Conservation (phyloP, 2,888 invertebrate genomes). For the Omphaloscelis lunosa region DNA sequence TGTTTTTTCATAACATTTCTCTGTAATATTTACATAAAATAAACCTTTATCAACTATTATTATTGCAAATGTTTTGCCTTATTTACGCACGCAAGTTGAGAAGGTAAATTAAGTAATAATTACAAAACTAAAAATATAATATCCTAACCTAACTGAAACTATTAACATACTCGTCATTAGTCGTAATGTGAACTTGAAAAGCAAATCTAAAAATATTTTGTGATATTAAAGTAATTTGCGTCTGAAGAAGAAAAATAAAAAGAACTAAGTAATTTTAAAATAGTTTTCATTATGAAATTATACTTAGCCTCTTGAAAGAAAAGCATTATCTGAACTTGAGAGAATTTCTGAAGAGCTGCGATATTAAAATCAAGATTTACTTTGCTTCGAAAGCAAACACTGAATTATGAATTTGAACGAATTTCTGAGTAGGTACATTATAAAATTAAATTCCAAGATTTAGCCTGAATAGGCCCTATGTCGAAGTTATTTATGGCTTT, state of each 20-base stretch:
- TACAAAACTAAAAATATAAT: too few species aligned
- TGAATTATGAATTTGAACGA: conserved; percentile 25
- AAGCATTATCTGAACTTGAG: conserved; percentile 6
- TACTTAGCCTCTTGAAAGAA: neutral
- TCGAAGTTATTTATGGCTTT: conserved; percentile 39
- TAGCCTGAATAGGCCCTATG: conserved; percentile 21
- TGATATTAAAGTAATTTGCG: neutral
- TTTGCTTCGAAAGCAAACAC: conserved; percentile 8
- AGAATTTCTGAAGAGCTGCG: conserved; percentile 18
- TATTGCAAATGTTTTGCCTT: too few species aligned
- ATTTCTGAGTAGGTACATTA: conserved; percentile 13
- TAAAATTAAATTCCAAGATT: conserved; percentile 11
- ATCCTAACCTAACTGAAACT: too few species aligned
- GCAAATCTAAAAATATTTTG: neutral
- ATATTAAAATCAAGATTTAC: conserved; percentile 34
- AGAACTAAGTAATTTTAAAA: neutral
- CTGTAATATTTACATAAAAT: too few species aligned
- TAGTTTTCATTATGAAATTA: neutral
- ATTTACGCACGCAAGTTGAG: too few species aligned
- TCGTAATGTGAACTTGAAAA: neutral
- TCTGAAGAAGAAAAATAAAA: neutral
- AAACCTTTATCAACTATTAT: too few species aligned
- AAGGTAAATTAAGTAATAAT: too few species aligned
- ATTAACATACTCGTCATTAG: too few species aligned
- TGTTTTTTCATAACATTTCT: too few species aligned